Base-by-base conservation (phyloP, 2,888 invertebrate genomes). In the Chymomyza fuscimana region DNA sequence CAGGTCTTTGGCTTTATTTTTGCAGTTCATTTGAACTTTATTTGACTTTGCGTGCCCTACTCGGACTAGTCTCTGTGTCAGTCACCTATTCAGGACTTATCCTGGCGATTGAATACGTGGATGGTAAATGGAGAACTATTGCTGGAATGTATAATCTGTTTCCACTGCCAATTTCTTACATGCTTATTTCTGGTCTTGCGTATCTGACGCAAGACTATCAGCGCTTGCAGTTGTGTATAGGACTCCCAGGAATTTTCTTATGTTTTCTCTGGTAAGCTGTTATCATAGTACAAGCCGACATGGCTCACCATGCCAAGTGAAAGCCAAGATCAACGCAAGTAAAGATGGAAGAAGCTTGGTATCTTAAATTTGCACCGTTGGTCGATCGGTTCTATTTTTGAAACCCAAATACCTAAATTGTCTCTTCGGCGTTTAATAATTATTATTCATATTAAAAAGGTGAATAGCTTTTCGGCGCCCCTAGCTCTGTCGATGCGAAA, bases 21-120 rank as follows among this genome's bases (percentile, higher is more conserved):
- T 94, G 94, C 4, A 94, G 95, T 22, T 95, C 95, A 78, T 95
- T 95, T 91, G 92, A 94, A 78, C 93, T 95, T 75, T 96, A 96
- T 91, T 93, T 95, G 60, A 91, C 94, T 0, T 93, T 96, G 58
- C 93, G 96, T 59, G 94, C 95, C 4, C 87, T 95, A 4, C 93
- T 96, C 89, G 96, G 96, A 0, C 94, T 95, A 79, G 95, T 95
- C 15, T 96, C 95, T 1, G 96, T 96, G n/a, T 96, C 96, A 19
- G 95, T 96, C 62, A 96, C 96, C 29, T 96, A 96, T 90, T 95
- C 96, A 52, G 96, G 95, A 32, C 95, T 96, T 82, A 96, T 96
- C 6, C 92, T 96, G 50, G 94, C 95, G 51, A 95, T 96, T 81
- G 96, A 96, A 90, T 92, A 96, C 67, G 96, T 96, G 4, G 96